These are phyloP conservation scores for Mythimna pallens DNA, from an alignment of 2,888 invertebrate genomes.

Conservation along the genomic window DNA sequence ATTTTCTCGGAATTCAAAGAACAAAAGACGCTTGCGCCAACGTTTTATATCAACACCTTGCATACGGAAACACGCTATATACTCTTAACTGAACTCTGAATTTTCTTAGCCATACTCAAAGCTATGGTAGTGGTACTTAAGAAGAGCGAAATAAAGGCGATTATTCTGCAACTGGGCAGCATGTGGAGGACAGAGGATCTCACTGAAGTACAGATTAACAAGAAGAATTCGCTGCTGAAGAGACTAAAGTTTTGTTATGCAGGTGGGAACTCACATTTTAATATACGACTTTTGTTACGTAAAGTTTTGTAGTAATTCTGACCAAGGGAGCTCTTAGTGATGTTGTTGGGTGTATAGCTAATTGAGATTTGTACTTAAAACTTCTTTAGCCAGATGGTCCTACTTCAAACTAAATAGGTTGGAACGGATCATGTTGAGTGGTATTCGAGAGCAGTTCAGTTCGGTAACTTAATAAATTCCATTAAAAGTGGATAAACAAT, in stretches of 20 bases:
- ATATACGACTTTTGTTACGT: slow-evolving; percentile 53
- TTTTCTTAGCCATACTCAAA: slow-evolving; percentile 66
- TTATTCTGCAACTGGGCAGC: slow-evolving; percentile 64
- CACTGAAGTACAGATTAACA: slow-evolving; percentile 67
- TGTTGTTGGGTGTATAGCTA: slow-evolving; percentile 44
- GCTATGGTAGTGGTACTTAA: slow-evolving; percentile 58
- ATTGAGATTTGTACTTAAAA: slow-evolving; percentile 68
- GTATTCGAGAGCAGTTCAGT: slow-evolving; percentile 29
- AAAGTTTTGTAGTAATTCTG: slow-evolving; percentile 60
- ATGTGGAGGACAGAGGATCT: slow-evolving; percentile 65
- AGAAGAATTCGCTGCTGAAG: slow-evolving; percentile 69
- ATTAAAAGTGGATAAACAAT: slow-evolving; percentile 5
- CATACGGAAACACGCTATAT: slow-evolving; percentile 58
- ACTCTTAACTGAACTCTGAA: slow-evolving; percentile 53
- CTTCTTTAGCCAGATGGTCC: slow-evolving; percentile 59
- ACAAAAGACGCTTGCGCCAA: slow-evolving; percentile 59
- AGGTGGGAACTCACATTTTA: slow-evolving; percentile 66
- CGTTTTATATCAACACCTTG: slow-evolving; percentile 61
- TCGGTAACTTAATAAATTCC: slow-evolving; percentile 25
- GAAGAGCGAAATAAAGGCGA: slow-evolving; percentile 58
- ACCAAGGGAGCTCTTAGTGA: slow-evolving; percentile 56
- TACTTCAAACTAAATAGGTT: slow-evolving; percentile 55
- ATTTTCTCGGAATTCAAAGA: slow-evolving; percentile 60
- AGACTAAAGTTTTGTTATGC: slow-evolving; percentile 69
- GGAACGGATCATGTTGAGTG: slow-evolving; percentile 43